Base-by-base conservation (phyloP, 2,113 vertebrate genomes). In the Anoplopoma fimbria region DNA sequence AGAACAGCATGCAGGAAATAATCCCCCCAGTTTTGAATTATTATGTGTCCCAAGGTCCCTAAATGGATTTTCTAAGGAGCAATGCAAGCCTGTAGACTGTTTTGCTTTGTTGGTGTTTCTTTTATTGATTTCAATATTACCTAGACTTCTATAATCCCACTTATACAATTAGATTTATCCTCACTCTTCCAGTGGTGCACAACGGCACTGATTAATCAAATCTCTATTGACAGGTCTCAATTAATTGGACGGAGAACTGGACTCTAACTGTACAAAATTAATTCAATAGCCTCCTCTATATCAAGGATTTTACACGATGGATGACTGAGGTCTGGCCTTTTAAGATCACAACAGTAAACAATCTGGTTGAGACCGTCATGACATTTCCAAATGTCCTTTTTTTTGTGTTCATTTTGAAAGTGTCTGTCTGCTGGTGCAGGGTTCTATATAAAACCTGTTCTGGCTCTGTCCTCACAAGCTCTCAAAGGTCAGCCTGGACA, bases 71-170 rank as follows among this genome's bases (percentile, higher is more conserved):
- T 87, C 86, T 89, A 75, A 31, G 70, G 73, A 81, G 87, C 75
- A 79, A 81, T 77, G 61, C 2, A 36, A 86, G 77, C 47, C 69
- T 62, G 71, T 47, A 70, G 62, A 77, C 74, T 77, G 67, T 84
- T 87, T 88, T 82, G 85, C 84, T 88, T 84, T 89, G 70, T 75
- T 89, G 33, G 68, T 89, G 34, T 21, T 1, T 14, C 21, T 82
- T 53, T 78, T 83, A 92, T 92, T 91, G 93, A 93, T 92, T 91
- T 92, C 85, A 82, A 89, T 91, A 89, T 89, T 88, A 92, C 73
- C 88, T 65, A 49, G 73, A 79, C 81, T 79, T 88, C 83, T 77
- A 87, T 92, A 91, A 92, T 90, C 85, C 80, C 88, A 82, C 80
- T 90, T 91, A 90, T 76, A 83, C 85, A 87, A 90, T 92, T 91